Evolutionary conservation across 2,888 invertebrate genomes (phyloP).

Genomic region (Nomada lathburiana): DNA sequence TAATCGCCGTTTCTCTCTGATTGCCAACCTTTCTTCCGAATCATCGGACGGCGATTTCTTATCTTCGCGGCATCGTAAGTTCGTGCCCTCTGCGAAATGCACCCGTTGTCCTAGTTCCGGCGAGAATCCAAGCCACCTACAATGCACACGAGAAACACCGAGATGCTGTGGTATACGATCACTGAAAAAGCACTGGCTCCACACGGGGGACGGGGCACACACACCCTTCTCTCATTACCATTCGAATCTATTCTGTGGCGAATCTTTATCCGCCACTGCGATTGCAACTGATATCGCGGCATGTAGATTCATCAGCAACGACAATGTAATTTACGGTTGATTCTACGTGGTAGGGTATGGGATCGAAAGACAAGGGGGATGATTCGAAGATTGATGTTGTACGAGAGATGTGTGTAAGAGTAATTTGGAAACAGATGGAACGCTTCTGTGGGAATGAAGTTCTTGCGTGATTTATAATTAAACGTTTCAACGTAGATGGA

Average conservation of each 20-base stretch:
- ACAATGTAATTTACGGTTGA: background rate
- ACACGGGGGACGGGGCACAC: conserved; percentile 55
- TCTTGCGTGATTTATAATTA: background rate
- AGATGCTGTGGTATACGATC: conserved; percentile 63
- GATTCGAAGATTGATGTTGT: background rate
- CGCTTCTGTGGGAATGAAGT: background rate
- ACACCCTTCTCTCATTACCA: conserved; percentile 5
- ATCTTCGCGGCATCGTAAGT: conserved; percentile 83
- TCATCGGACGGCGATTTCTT: conserved; percentile 75
- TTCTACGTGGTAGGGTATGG: background rate
- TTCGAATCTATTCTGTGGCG: background rate
- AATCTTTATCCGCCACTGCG: background rate
- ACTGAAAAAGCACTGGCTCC: conserved; percentile 32
- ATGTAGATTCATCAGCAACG: background rate
- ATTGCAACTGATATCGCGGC: background rate
- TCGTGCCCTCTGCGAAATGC: conserved; percentile 83
- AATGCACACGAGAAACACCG: conserved; percentile 81
- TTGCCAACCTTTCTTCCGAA: conserved; percentile 79
- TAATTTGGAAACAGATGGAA: background rate
- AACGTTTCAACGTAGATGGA: background rate
- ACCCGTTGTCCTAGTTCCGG: conserved; percentile 82
- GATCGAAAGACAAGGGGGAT: too few relatives aligned
- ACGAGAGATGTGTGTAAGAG: background rate
- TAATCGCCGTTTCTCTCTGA: conserved; percentile 1
- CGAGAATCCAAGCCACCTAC: conserved; percentile 83